Base-by-base conservation (phyloP, 2,888 invertebrate species). In the Bedellia somnulentella region DNA sequence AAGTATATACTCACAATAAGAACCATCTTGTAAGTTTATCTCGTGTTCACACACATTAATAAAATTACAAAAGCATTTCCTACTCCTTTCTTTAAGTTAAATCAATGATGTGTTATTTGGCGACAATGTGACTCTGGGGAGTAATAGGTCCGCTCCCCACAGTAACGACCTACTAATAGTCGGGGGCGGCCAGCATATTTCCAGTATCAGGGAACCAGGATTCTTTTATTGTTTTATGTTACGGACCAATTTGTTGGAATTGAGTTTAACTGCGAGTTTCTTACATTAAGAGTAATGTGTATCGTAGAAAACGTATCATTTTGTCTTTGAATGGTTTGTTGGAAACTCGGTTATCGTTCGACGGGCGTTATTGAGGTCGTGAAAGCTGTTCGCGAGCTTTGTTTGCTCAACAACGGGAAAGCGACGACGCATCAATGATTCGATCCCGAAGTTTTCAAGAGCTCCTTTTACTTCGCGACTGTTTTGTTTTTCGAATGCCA, bases 151-250 rank as follows among this genome's bases (percentile, higher is more conserved):
- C 31, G 15, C 24, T 25, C 17, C 32, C 32, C 32, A 18, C 27
- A 27, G 22, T 22, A 27, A 27, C 32, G 32, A 15, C 27, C 27
- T 23, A 15, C 17, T n/a, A 16, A 22, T 25, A 28, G 18, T 6
- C 24, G n/a, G 35, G 36, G 37, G 35, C 36, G 35, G 31, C 26
- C 29, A 35, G 37, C 44, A 39, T 42, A 43, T 45, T 47, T 37
- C 38, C 38, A 35, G 41, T 45, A 45, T 43, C 46, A 45, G 43
- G 35, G 29, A 14, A 24, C 37, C n/a, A n/a, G 38, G 33, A 42
- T 45, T 42, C 42, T 42, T 38, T 40, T 39, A 44, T 40, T 44
- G 40, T 45, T 42, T 42, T 40, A 42, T 41, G 43, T 42, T 35
- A 42, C 37, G 35, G 31, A 28, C 32, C 22, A 30, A 44, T 43